Evolutionary conservation across 2,888 invertebrate genomes (phyloP).

Genomic region (Cryptocephalus moraei): DNA sequence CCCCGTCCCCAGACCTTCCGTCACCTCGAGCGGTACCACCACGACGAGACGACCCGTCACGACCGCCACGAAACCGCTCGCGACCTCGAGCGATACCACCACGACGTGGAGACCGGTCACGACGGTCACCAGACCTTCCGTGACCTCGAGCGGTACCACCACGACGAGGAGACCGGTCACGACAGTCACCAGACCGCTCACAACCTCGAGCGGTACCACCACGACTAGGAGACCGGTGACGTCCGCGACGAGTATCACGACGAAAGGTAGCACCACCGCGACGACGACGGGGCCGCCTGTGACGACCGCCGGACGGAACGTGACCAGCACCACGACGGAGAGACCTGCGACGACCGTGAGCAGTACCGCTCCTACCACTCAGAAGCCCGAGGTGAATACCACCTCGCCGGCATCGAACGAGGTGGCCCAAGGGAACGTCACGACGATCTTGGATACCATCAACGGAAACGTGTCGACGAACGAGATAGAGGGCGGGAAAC

Average conservation of each 20-base stretch:
- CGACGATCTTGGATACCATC: conserved; percentile 18
- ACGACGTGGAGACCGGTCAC: not conserved
- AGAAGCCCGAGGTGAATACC: conserved; percentile 16
- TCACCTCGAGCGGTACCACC: not conserved
- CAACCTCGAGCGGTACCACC: conserved; percentile 4
- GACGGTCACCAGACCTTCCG: not conserved
- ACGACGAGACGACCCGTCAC: conserved; percentile 6
- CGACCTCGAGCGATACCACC: conserved; percentile 3
- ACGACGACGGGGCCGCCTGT: not conserved
- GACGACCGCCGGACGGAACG: conserved; percentile 16
- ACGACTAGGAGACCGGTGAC: conserved; percentile 11
- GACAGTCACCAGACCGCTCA: not conserved
- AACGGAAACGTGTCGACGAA: conserved; percentile 20
- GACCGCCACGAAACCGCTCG: conserved; percentile 4
- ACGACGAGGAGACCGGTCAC: not conserved
- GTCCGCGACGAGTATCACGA: conserved; percentile 15
- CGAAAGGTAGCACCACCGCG: conserved; percentile 14
- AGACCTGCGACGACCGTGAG: not conserved
- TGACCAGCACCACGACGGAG: conserved; percentile 13
- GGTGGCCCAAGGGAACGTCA: conserved; percentile 13
- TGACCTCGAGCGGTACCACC: not conserved
- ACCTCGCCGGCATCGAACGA: conserved; percentile 22
- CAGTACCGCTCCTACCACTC: conserved; percentile 13
- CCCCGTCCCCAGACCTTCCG: not conserved
- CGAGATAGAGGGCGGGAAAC: conserved; percentile 21